Evolutionary conservation across 2,797 vertebrate genomes (phyloP).

Genomic region (Periparus ater): DNA sequence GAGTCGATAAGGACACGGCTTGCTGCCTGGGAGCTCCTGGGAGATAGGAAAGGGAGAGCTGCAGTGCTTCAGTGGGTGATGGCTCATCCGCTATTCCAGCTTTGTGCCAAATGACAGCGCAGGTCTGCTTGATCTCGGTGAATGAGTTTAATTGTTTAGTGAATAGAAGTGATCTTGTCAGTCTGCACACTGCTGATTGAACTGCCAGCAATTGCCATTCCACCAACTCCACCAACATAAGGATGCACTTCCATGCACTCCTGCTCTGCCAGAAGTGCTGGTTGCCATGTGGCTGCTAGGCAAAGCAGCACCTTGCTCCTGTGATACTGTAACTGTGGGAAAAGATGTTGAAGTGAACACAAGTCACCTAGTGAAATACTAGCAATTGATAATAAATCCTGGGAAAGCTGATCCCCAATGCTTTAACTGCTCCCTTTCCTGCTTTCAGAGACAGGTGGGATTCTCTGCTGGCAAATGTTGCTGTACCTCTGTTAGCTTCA

Average conservation of each 20-base stretch:
- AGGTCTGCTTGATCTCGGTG: conserved; percentile 9
- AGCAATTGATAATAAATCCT: background rate
- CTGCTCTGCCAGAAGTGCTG: background rate
- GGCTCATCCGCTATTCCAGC: background rate
- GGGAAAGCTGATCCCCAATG: background rate
- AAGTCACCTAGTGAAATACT: background rate
- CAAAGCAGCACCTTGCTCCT: background rate
- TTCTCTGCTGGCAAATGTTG: background rate
- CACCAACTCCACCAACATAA: background rate
- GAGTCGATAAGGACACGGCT: background rate
- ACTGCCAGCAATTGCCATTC: background rate
- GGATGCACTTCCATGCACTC: fast-evolving
- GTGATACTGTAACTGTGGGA: background rate
- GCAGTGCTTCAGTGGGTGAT: background rate
- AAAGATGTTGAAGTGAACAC: background rate
- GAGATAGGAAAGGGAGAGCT: background rate
- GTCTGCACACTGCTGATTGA: background rate
- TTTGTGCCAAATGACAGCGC: background rate
- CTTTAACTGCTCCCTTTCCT: background rate
- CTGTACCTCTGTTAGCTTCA: background rate
- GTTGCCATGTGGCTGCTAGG: background rate
- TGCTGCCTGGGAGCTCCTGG: background rate
- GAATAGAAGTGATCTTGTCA: conserved; percentile 40
- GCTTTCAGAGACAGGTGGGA: background rate
- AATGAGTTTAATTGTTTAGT: conserved; percentile 30